phyloP scores from a whole-genome alignment of 2,888 invertebrate species.

The Tupiocoris notatus region DNA sequence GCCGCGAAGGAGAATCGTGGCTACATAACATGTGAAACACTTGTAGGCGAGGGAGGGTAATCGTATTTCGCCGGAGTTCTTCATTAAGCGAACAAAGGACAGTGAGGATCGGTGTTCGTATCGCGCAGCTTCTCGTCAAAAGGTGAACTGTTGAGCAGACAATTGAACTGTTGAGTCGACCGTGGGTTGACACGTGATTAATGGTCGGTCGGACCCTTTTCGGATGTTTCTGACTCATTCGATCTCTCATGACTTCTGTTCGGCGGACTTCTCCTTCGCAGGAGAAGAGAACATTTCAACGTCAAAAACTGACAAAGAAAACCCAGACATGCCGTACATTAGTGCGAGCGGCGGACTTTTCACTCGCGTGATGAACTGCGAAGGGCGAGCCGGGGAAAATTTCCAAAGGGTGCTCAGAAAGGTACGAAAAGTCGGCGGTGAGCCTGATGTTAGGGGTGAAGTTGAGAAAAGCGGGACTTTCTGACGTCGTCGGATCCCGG shows the following conservation, averaged over 20 bases:
- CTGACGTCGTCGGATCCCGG: conserved; percentile 36
- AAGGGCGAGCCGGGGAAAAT: not conserved
- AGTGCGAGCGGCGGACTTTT: not conserved
- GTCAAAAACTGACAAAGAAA: not conserved
- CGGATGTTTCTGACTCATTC: not conserved
- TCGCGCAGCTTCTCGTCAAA: not conserved
- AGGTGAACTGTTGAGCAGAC: conserved; percentile 5
- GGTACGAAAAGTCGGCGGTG: not conserved
- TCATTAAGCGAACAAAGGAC: not conserved
- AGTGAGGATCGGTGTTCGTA: not conserved
- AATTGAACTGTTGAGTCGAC: conserved; percentile 33
- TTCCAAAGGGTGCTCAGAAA: not conserved
- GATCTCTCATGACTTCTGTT: not conserved
- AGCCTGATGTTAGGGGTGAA: not conserved
- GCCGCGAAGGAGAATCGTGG: too few species aligned
- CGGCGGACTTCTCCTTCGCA: not conserved
- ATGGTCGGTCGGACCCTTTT: conserved; percentile 10
- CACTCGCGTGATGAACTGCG: not conserved
- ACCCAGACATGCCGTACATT: not conserved
- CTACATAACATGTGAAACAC: too few species aligned
- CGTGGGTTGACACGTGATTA: conserved; percentile 16
- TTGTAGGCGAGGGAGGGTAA: too few species aligned
- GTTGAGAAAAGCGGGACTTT: conserved; percentile 16
- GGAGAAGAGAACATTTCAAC: not conserved
- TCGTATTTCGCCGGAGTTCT: too few species aligned